These are phyloP conservation scores for Sthenelais limicola DNA, from an alignment of 2,888 invertebrate genomes.

Conservation along the genomic window DNA sequence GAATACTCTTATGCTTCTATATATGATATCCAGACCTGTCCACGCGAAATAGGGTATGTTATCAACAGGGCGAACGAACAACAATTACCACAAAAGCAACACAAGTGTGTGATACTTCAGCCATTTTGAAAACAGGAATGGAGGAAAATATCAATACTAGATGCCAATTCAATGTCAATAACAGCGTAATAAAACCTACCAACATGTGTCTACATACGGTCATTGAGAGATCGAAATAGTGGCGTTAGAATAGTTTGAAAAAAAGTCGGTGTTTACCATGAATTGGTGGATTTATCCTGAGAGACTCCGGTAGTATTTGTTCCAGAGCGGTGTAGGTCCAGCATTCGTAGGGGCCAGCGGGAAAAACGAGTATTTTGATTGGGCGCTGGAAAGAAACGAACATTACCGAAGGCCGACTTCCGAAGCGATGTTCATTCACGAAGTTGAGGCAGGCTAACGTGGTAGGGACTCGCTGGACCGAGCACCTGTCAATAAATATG, in stretches of 20 bases:
- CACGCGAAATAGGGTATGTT: too few relatives aligned
- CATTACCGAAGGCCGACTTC: constrained; percentile 17
- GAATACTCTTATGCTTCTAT: not conserved
- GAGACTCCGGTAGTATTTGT: too few relatives aligned
- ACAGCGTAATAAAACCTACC: too few relatives aligned
- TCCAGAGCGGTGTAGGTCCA: constrained; percentile 24
- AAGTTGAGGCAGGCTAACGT: too few relatives aligned
- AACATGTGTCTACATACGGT: too few relatives aligned
- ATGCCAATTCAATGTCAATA: too few relatives aligned
- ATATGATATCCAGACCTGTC: not conserved
- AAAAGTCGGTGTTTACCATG: too few relatives aligned
- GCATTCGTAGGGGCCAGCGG: constrained; percentile 38
- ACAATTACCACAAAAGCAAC: not conserved
- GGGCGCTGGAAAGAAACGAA: constrained; percentile 29
- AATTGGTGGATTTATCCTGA: too few relatives aligned
- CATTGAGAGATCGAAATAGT: too few relatives aligned
- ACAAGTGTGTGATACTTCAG: not conserved
- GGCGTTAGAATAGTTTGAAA: too few relatives aligned
- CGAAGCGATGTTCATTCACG: not conserved
- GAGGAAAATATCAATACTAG: too few relatives aligned
- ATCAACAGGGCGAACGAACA: not conserved
- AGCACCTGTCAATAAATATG: too few relatives aligned
- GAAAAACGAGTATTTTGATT: constrained; percentile 37
- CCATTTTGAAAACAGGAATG: constrained; percentile 38
- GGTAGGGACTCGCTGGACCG: not conserved